Evolutionary conservation across 2,888 invertebrate genomes (phyloP), one percentile per base, ranked within the genome.

Genomic region (Sisyra nigra): DNA sequence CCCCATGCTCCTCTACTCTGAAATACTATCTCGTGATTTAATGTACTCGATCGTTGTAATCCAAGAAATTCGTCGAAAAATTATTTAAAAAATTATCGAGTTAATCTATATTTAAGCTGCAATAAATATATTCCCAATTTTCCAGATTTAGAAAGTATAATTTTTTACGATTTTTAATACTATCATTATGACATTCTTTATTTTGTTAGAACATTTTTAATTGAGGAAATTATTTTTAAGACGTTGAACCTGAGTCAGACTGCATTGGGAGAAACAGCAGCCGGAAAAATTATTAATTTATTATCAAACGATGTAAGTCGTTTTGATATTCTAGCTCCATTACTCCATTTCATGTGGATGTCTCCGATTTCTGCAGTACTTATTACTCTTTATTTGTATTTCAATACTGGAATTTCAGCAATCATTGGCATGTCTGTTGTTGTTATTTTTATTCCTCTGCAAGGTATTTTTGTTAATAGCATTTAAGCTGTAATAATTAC

Each of bases 251-350:
- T 88, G 30, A 85, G 82, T 52, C 69, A 78, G 50, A 71, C 73
- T 0, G 76, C 82, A 0, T 61, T 85, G 32, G 74, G 75, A 2
- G 69, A 76, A 54, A 81, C 83, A 1, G 76, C 91, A 0, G 80
- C 84, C 0, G 94, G 94, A 0, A 89, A 93, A 61, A 78, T 96
- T 42, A 83, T 94, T 10, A 94, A 96, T 65, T 67, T 96, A 4
- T 69, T 96, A 42, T 91, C 93, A 4, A 94, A 94, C 56, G 96
- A 96, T 60, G 89, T 94, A 8, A 84, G 81, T 59, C 78, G 93
- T 33, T 85, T 96, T 56, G 94, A 96, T 60, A 73, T 82, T 60
- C 80, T 84, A 3, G 78, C 84, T 46, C 72, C 85, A 44, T 87
- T 3, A 78, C 84, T 46, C 72, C 85, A 92, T 59, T 89, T 81